Evolutionary conservation across 2,888 invertebrate species (phyloP), one percentile per base, ranked within the genome.

Genomic region (Lasioglossum oenotherae): DNA sequence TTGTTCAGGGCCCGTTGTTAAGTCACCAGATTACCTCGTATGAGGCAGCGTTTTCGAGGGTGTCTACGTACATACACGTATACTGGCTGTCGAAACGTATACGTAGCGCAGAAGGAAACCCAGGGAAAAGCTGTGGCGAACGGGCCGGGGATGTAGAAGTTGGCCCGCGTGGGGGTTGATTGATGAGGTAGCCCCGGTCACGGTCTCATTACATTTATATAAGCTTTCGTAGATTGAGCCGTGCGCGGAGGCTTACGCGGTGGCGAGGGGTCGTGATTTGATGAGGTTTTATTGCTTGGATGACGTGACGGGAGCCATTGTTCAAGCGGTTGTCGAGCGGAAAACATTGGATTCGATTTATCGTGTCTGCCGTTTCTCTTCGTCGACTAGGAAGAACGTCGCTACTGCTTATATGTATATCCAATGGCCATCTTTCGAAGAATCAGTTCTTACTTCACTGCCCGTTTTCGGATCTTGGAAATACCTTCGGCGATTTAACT

Each of bases 131-230:
- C 78, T 72, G 82, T 12, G 81, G 84, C 71, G 80, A 71, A 80
- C 73, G 79, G 84, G 88, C 79, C 72, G 80, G 89, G 89, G 82
- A 82, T 69, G 82, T 74, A 41, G 73, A 80, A 69, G 84, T 78
- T 75, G 74, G 67, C n/a, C 64, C 31, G 83, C 69, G 78, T 77
- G 80, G 80, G 93, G 92, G 93, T 95, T 95, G 95, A 95, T 95
- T 95, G 95, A 95, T 95, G 95, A 95, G 94, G 88, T 93, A 87
- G 83, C 92, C 93, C 90, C 92, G 94, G 93, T 94, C 94, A 94
- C 93, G 93, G 94, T 95, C 95, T 95, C 95, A 95, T 95, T 95
- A 95, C 95, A 94, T 94, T 94, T 95, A 94, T 95, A 95, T 95
- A 95, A 95, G 95, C 95, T 95, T 94, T 93, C 93, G 94, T 95